Evolutionary conservation across 1,140 invertebrate species (phyloP).

Genomic region (Neotoxoptera formosana): DNA sequence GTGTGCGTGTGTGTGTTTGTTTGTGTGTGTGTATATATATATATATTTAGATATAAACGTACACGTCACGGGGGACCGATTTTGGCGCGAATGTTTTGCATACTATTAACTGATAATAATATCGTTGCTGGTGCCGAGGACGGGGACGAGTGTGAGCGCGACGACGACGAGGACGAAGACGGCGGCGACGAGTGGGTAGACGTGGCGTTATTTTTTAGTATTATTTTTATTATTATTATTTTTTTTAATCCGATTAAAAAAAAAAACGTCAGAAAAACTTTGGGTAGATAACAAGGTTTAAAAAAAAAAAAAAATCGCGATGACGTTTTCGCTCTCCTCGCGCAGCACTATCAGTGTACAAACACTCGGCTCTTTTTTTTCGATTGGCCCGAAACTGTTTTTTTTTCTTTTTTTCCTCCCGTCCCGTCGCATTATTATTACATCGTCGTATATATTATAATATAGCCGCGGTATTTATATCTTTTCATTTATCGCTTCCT

Average conservation of each 20-base stretch:
- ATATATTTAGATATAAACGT: neutral
- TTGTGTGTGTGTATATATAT: neutral
- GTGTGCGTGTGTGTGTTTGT: neutral
- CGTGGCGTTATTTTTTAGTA: neutral
- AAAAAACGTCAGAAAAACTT: slow-evolving; percentile 10
- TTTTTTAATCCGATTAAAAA: slow-evolving; percentile 37
- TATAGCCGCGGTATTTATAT: neutral
- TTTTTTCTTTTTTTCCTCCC: neutral
- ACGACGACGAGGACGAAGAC: too few relatives aligned
- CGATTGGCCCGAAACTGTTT: neutral
- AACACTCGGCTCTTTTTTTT: slow-evolving; percentile 17
- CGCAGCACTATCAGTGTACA: neutral
- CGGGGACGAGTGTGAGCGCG: neutral
- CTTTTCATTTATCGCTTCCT: neutral
- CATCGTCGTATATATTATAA: neutral
- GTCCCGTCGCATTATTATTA: neutral
- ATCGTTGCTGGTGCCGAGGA: neutral
- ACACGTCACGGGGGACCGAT: slow-evolving; percentile 29
- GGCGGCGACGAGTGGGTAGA: neutral
- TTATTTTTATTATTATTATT: slow-evolving; percentile 23
- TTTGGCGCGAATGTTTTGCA: slow-evolving; percentile 41
- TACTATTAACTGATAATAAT: slow-evolving; percentile 31
- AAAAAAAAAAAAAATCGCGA: neutral
- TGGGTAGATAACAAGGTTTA: neutral
- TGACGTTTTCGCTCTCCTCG: neutral